Percentiles rank a stretch among this genome's conserved stretches.
Conservation (phyloP, 2,797 vertebrate species). For the Dryobates pubescens region DNA sequence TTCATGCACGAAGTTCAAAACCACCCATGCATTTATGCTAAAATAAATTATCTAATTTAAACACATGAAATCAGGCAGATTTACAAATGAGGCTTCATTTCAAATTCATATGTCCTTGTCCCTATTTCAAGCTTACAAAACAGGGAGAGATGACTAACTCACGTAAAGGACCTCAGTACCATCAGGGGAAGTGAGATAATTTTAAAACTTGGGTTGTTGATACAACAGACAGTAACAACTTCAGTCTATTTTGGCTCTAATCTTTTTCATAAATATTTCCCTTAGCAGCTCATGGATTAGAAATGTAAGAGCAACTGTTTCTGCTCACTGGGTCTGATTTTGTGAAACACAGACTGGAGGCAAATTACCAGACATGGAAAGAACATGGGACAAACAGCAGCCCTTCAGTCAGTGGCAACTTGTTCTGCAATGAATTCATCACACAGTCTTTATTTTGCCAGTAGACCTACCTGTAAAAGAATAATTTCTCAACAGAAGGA, state of each 20-base stretch:
- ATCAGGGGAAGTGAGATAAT: background rate
- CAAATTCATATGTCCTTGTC: background rate
- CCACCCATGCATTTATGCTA: conserved; percentile 17
- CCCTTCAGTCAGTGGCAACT: background rate
- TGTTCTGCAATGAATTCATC: background rate
- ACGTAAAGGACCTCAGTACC: background rate
- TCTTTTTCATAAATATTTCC: background rate
- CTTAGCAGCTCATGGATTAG: background rate
- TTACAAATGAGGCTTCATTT: conserved; percentile 10
- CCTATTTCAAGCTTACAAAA: background rate
- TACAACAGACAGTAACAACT: background rate
- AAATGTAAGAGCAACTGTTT: background rate
- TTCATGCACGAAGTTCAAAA: conserved; percentile 44
- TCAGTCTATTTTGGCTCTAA: background rate
- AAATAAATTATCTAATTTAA: conserved; percentile 36
- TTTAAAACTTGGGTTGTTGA: conserved; percentile 17
- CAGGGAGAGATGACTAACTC: background rate
- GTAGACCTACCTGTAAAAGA: background rate
- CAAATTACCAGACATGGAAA: background rate
- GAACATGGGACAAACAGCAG: background rate
- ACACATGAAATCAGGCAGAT: background rate
- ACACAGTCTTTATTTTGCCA: background rate
- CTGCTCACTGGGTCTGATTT: background rate
- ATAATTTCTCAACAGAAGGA: background rate
- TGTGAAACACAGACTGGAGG: background rate